phyloP scores from a whole-genome alignment of 2,888 invertebrate genomes.

The Saturnia pavonia region DNA sequence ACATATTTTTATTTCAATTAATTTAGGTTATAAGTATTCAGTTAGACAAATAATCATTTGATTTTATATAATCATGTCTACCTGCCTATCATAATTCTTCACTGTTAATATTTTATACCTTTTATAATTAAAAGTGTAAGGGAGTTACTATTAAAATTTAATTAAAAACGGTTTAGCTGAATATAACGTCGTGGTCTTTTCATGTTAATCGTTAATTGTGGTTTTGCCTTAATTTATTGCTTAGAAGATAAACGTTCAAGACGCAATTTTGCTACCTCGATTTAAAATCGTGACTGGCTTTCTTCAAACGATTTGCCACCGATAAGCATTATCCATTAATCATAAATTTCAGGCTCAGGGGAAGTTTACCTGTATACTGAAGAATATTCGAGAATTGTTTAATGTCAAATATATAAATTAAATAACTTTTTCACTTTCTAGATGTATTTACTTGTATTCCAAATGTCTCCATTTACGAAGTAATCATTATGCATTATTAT shows the following conservation, averaged over 20 bases:
- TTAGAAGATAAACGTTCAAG: constrained; percentile 26
- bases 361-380: not conserved
- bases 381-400: too few relatives aligned
- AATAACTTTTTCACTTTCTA: not conserved
- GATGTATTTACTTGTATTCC: not conserved
- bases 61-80: too few relatives aligned
- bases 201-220: constrained; percentile 28
- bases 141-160: constrained; percentile 19
- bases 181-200: constrained; percentile 19
- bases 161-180: constrained; percentile 17
- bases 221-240: constrained; percentile 31
- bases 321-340: constrained; percentile 28
- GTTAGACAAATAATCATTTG: too few relatives aligned
- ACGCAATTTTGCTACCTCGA: constrained; percentile 26
- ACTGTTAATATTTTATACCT: not conserved
- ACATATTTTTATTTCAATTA: too few relatives aligned
- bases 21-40: too few relatives aligned
- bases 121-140: not conserved
- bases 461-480: not conserved
- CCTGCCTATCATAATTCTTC: not conserved
- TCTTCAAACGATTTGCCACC: constrained; percentile 27
- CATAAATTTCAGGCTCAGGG: constrained; percentile 21
- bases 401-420: not conserved
- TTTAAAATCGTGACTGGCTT: constrained; percentile 29
- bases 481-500: not conserved